Conservation (phyloP, 2,888 invertebrate species). For the Andrena chrysosceles region DNA sequence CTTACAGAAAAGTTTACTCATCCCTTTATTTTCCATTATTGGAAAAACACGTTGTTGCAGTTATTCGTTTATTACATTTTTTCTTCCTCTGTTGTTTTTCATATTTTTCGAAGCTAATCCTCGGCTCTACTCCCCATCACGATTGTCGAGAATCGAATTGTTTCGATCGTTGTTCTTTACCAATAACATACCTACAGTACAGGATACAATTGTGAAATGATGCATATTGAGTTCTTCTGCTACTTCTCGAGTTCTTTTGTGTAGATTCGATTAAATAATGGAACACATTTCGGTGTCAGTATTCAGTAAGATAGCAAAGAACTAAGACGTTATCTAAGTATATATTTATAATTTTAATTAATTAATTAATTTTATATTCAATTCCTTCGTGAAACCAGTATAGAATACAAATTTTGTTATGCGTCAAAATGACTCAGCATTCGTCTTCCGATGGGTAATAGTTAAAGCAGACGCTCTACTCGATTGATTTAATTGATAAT, state of each 20-base stretch:
- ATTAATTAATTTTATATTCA: neutral
- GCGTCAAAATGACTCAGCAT: too few relatives aligned
- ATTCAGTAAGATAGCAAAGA: too few relatives aligned
- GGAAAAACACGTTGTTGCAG: neutral
- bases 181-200: slow-evolving; percentile 1
- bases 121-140: slow-evolving; percentile 21
- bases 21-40: neutral
- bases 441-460: too few relatives aligned
- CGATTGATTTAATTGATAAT: too few relatives aligned
- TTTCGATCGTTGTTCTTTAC: slow-evolving; percentile 19
- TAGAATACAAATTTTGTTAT: too few relatives aligned
- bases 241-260: too few relatives aligned
- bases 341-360: neutral
- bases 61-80: slow-evolving; percentile 12
- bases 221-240: too few relatives aligned
- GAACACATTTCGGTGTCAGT: too few relatives aligned
- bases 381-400: too few relatives aligned
- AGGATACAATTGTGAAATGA: too few relatives aligned
- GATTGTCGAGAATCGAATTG: slow-evolving; percentile 1
- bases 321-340: neutral
- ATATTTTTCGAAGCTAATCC: slow-evolving; percentile 17
- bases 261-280: too few relatives aligned
- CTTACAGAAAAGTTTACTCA: neutral
- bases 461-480: too few relatives aligned
- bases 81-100: neutral